A percentile compares a stretch with the other conserved stretches of the same genome.
Evolutionary conservation across 2,797 vertebrate genomes (phyloP).

Genomic region (Rallus crepitans): DNA sequence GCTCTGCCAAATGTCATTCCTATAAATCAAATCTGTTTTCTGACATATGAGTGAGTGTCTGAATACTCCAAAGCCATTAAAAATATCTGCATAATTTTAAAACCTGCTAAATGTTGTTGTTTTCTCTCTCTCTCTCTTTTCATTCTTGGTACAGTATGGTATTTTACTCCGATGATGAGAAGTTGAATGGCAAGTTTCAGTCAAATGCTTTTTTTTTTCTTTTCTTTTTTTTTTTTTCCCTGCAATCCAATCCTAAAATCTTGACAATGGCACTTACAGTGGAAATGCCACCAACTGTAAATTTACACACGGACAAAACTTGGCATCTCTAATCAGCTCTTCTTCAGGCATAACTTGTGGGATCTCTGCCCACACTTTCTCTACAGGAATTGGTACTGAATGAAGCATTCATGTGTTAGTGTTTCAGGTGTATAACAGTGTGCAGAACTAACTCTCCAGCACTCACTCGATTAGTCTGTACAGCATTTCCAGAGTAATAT

Average conservation of each 20-base stretch:
- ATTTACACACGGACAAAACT: constrained; percentile 65
- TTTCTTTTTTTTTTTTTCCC: background rate
- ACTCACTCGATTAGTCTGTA: background rate
- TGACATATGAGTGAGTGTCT: constrained; percentile 80
- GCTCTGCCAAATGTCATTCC: constrained; percentile 79
- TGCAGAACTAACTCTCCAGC: background rate
- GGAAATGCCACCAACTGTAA: constrained; percentile 72
- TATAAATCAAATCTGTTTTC: constrained; percentile 81
- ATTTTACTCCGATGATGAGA: constrained; percentile 71
- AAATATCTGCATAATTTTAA: constrained; percentile 81
- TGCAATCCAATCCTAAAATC: constrained; percentile 60
- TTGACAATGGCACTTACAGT: constrained; percentile 75
- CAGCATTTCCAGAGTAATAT: background rate
- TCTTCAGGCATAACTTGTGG: constrained; percentile 51
- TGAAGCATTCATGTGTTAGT: constrained; percentile 32
- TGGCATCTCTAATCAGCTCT: constrained; percentile 41
- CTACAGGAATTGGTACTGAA: constrained; percentile 39
- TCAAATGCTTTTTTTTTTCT: constrained; percentile 36
- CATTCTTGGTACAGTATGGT: constrained; percentile 73
- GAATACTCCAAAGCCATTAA: constrained; percentile 79
- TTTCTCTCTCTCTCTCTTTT: constrained; percentile 66
- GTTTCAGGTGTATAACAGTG: background rate
- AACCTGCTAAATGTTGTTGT: constrained; percentile 80
- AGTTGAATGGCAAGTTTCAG: constrained; percentile 77
- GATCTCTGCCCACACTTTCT: constrained; percentile 59